Evolutionary conservation across 2,113 vertebrate species (phyloP), one percentile per base, ranked within the genome.

Genomic region (Salvator merianae): DNA sequence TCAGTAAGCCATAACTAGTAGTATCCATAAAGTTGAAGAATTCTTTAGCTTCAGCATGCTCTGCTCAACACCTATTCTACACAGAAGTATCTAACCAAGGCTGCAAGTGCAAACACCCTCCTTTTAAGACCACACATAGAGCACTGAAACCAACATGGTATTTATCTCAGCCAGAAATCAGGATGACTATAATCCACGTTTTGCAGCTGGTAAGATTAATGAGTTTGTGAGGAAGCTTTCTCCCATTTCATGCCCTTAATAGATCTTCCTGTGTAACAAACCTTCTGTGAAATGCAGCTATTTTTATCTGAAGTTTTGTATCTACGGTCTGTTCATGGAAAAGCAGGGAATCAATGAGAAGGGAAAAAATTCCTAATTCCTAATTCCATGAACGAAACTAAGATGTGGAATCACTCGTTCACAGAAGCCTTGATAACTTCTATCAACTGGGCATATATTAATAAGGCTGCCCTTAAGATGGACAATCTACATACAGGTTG

Each of bases 111-210:
- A 73, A 82, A n/a, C 40, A n/a, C 84, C 7, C 22, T 84, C 38
- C 73, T 26, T 74, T 88, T 34, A 14, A 78, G 92, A 88, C 92
- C 95, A 93, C 90, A 86, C 70, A 89, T 3, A 0, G 8, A 90
- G 36, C 5, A 22, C 4, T 0, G 24, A 14, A 79, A 81, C 38
- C 2, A 1, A 1, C 0, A 77, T 16, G n/a, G 78, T 65, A 28
- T 47, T 88, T 90, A 77, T 62, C 89, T 86, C 68, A 79, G 30
- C 63, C 77, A 69, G 71, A 81, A 66, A 55, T 78, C 68, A 74
- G 40, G 82, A 66, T 43, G 0, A 55, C 69, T 50, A 0, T 1
- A 78, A 36, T 73, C 78, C 16, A 63, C 24, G 71, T 4, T 5
- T 50, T 86, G 88, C 85, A 82, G 38, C 86, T 85, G 84, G 50